phyloP scores from a whole-genome alignment of 2,888 invertebrate genomes.

The Dugesia japonica region DNA sequence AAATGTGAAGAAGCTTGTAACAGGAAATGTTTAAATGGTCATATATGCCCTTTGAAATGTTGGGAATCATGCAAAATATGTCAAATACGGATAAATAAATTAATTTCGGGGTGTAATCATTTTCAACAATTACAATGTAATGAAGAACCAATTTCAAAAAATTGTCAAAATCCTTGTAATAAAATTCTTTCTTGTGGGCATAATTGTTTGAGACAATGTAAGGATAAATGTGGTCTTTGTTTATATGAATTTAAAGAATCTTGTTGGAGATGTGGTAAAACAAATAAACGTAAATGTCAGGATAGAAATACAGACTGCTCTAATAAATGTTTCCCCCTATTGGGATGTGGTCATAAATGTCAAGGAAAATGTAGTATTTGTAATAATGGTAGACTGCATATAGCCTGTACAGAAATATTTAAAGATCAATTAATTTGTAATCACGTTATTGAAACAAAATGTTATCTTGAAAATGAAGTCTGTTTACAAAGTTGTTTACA shows the following conservation, averaged over 20 bases:
- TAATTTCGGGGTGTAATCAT: background rate
- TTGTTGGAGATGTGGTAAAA: background rate
- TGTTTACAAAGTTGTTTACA: background rate
- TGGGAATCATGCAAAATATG: background rate
- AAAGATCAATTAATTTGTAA: conserved; percentile 37
- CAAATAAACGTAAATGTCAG: background rate
- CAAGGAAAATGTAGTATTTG: background rate
- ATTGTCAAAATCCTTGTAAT: background rate
- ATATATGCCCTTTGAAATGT: background rate
- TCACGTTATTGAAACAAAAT: conserved; percentile 35
- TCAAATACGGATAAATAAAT: background rate
- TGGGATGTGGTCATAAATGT: background rate
- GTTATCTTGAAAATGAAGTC: background rate
- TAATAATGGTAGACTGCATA: background rate
- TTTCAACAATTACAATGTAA: background rate
- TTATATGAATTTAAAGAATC: background rate
- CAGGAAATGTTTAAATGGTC: background rate
- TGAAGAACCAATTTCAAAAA: background rate
- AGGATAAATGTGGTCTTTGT: background rate
- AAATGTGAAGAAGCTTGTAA: background rate
- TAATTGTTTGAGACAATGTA: background rate
- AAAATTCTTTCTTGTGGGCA: background rate
- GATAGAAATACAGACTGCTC: background rate
- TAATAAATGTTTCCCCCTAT: background rate
- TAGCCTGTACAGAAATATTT: background rate